These are phyloP conservation scores for Nematolebias whitei DNA, from an alignment of 2,113 vertebrate genomes.

Conservation along the genomic window DNA sequence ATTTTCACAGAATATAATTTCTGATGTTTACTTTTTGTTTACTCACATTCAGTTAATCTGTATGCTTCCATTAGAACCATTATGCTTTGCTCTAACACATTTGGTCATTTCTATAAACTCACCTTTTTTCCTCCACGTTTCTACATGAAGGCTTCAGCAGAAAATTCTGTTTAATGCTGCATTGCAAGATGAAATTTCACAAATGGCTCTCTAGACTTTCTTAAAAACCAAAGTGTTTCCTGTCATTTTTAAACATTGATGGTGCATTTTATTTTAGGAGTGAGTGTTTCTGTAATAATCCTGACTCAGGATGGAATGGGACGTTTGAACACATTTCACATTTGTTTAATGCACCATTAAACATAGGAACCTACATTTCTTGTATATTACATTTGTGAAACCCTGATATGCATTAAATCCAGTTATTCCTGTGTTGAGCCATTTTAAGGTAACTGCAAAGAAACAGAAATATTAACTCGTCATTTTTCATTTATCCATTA, in stretches of 20 bases:
- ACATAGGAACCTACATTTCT: neutral
- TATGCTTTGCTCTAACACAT: too few species aligned
- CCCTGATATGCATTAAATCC: too few species aligned
- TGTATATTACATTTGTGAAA: too few species aligned
- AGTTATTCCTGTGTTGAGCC: too few species aligned
- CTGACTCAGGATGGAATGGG: neutral
- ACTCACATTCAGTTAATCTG: too few species aligned
- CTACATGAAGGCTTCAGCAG: slow-evolving; percentile 26
- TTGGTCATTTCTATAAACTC: too few species aligned
- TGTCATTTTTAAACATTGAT: slow-evolving; percentile 4
- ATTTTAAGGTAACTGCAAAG: too few species aligned
- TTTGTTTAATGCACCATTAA: neutral
- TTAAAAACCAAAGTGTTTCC: slow-evolving; percentile 40
- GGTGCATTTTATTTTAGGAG: slow-evolving; percentile 19
- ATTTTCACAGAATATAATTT: neutral
- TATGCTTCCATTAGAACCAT: too few species aligned
- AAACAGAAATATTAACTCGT: too few species aligned
- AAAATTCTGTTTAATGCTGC: slow-evolving; percentile 35
- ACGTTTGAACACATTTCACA: neutral
- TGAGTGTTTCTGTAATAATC: neutral
- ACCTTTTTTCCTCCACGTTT: neutral
- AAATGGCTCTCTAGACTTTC: slow-evolving; percentile 14
- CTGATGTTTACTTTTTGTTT: too few species aligned
- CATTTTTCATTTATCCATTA: too few species aligned
- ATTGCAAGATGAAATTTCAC: slow-evolving; percentile 34